Evolutionary conservation across 1,140 invertebrate species (phyloP).

Genomic region (Meloidogyne chitwoodi): DNA sequence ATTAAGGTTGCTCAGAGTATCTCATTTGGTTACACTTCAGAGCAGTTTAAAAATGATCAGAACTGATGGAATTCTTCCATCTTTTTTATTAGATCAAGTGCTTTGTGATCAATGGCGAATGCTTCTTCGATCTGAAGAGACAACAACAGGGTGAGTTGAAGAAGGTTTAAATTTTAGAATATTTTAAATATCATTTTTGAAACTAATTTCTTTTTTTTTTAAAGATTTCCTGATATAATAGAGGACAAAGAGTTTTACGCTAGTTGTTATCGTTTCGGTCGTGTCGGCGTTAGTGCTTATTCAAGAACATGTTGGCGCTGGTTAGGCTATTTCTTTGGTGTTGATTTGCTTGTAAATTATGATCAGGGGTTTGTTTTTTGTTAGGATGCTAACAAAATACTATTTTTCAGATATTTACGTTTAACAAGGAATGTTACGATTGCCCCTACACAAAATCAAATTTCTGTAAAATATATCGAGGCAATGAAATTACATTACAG

Average conservation of each 20-base stretch:
- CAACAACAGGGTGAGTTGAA: background rate
- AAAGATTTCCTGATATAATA: background rate
- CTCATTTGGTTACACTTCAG: conserved; percentile 1
- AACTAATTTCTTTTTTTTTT: too few relatives aligned
- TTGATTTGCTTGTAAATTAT: conserved; percentile 24
- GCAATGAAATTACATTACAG: conserved; percentile 12
- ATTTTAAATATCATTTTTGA: too few relatives aligned
- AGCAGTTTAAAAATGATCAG: background rate
- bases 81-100: background rate
- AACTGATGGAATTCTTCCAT: background rate
- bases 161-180: too few relatives aligned
- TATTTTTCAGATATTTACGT: background rate
- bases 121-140: background rate
- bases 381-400: too few relatives aligned
- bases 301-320: conserved; percentile 14
- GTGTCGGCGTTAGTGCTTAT: background rate
- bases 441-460: conserved; percentile 4
- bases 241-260: background rate
- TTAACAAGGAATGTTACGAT: background rate
- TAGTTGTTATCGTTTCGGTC: background rate
- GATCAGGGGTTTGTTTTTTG: conserved; percentile 7
- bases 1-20: conserved; percentile 2
- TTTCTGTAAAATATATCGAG: conserved; percentile 1
- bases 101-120: background rate
- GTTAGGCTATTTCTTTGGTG: conserved; percentile 18